Percentiles rank a stretch among this genome's conserved stretches.
phyloP scores from a whole-genome alignment of 2,113 vertebrate genomes.

The Burhinus bistriatus region DNA sequence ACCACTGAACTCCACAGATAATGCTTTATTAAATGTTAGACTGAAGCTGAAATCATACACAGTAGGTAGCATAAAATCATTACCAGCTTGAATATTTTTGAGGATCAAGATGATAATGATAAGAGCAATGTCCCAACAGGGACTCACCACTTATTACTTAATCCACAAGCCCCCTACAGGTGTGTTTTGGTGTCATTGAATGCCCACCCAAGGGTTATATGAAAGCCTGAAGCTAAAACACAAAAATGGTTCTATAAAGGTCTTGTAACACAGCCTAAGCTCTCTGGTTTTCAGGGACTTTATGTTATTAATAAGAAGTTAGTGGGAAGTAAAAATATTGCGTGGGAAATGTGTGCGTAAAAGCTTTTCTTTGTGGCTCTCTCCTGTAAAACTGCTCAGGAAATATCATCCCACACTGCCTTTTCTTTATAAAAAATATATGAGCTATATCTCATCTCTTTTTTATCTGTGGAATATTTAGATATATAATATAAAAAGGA shows the following conservation, averaged over 20 bases:
- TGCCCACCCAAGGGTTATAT: conserved; percentile 64
- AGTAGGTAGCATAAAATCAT: conserved; percentile 73
- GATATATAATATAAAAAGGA: conserved; percentile 42
- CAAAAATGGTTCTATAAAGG: conserved; percentile 61
- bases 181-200: conserved; percentile 70
- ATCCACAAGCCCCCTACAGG: conserved; percentile 52
- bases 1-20: conserved; percentile 61
- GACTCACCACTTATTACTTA: conserved; percentile 63
- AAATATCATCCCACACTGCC: conserved; percentile 29
- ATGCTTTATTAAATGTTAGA: conserved; percentile 76
- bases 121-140: conserved; percentile 62
- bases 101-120: conserved; percentile 71
- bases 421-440: conserved; percentile 15
- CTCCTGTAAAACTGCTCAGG: not conserved
- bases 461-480: conserved; percentile 51
- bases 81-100: conserved; percentile 74
- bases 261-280: conserved; percentile 58
- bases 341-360: not conserved
- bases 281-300: conserved; percentile 40
- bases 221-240: conserved; percentile 67
- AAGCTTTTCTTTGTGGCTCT: not conserved
- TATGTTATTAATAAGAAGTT: conserved; percentile 58
- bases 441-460: not conserved
- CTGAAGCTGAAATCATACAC: conserved; percentile 69
- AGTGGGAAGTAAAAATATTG: conserved; percentile 40